Percentiles rank a stretch among this genome's conserved stretches.
Evolutionary conservation across 53 echinoderm and acorn worm species (phyloP).

Genomic region (Hippasteria phrygiana): DNA sequence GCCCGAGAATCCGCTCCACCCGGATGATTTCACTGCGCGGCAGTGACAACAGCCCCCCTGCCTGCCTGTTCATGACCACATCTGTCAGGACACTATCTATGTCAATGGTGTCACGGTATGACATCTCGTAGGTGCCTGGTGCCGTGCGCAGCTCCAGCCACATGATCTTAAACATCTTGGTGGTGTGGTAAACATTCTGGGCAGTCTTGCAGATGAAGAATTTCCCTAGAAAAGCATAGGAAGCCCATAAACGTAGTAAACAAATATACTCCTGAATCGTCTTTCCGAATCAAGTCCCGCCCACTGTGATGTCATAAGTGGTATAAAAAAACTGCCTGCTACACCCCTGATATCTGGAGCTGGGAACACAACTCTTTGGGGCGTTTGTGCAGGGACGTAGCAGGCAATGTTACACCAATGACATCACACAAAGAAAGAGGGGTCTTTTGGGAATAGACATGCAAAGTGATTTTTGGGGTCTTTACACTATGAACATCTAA

Average conservation of each 20-base stretch:
- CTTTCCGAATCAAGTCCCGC: no score
- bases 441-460: no score
- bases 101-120: constrained; percentile 91
- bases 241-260: background rate
- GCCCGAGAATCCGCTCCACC: constrained; percentile 83
- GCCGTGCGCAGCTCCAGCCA: constrained; percentile 89
- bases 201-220: constrained; percentile 89
- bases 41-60: constrained; percentile 77
- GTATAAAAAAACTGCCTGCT: no score
- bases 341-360: no score
- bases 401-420: no score
- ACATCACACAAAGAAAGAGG: no score
- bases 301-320: no score
- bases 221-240: constrained; percentile 41
- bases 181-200: constrained; percentile 92
- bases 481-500: no score
- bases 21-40: constrained; percentile 78
- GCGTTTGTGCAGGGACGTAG: no score
- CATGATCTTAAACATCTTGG: constrained; percentile 82
- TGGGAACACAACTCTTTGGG: no score
- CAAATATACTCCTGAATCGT: no score
- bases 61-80: constrained; percentile 74
- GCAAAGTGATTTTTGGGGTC: no score
- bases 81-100: constrained; percentile 89
- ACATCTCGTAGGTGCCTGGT: constrained; percentile 85